Evolutionary conservation across 2,888 invertebrate species (phyloP), one percentile per base, ranked within the genome.

Genomic region (Chloroclysta siterata): DNA sequence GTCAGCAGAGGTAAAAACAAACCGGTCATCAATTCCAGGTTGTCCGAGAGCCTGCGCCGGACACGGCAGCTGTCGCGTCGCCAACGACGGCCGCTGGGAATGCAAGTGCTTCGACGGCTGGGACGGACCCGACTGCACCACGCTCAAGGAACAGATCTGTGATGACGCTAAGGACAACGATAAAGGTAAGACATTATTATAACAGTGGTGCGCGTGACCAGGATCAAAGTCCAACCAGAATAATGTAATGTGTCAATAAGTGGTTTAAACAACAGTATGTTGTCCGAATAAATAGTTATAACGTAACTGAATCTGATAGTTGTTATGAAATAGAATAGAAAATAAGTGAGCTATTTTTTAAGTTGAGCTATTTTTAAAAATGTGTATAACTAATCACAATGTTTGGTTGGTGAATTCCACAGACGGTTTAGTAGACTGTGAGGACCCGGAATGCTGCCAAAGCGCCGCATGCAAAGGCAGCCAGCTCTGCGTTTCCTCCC

Each of bases 361-460:
- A 33, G 28, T 2, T 11, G 22, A n/a, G 22, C n/a, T n/a, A 46
- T 47, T 41, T 46, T 44, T 33, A 33, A 8, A 15, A 44, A 44
- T 15, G 14, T 44, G 13, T 42, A 2, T 15, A 14, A 42, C 50
- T 57, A 29, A 51, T 14, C 14, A 22, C 5, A 22, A 0, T 28
- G 15, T 58, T 58, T 48, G 39, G 41, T 65, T 5, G 33, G 28
- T 36, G 15, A 15, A 33, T 56, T 65, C 54, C 41, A 17, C 64
- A 99, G 99, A 99, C 94, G 99, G 99, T 60, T 94, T 99, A 65
- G 95, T 97, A 61, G 99, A 99, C 90, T 99, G 99, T 85, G 97
- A 98, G 87, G 99, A 99, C 93, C 99, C 99, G 0, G 99, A 99
- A 90, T 99, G 99, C 87, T 99, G 99, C 86, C 94, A 95, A 66